Evolutionary conservation across 2,113 vertebrate species (phyloP), one percentile per base, ranked within the genome.

Genomic region (Limanda limanda): DNA sequence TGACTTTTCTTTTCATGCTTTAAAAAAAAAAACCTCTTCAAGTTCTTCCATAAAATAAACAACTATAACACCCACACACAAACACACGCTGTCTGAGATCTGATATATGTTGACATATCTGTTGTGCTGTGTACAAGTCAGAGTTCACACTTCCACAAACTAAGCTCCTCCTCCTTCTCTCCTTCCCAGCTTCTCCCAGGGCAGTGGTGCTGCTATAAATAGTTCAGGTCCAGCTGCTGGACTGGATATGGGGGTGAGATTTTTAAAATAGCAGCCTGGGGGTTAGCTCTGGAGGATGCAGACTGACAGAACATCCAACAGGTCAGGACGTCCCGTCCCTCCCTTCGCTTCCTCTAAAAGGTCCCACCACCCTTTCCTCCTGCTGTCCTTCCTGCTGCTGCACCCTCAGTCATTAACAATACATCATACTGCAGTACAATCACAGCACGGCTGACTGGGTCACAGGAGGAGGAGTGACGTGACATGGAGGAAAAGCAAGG

Each of bases 161-260:
- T 45, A 24, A 61, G 73, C 69, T 76, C 69, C 51, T n/a, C 20
- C 72, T 85, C 71, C 82, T 72, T 48, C 69, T 83, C 65, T 42
- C 65, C 11, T 62, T 62, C 70, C 82, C 37, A 74, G 61, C 69
- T 81, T 84, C 80, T 88, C 78, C 60, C 78, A 57, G 78, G 84
- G 72, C 86, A 88, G 88, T 0, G 82, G 80, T 89, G 86, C 24
- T 21, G 21, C 83, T 92, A 90, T 87, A 89, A 91, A 92, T 92
- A 92, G 89, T 25, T 52, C 15, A 56, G 21, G 71, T 91, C 87
- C 92, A 92, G 87, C 88, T 92, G 90, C 85, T 74, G 85, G 86
- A 85, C 82, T 87, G 83, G 79, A 82, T 67, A 61, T 72, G 13
- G 67, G 86, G 82, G 70, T 57, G 31, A 48, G 75, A 51, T 81